phyloP scores from a whole-genome alignment of 1,140 invertebrate genomes.

The Megalopta genalis region DNA sequence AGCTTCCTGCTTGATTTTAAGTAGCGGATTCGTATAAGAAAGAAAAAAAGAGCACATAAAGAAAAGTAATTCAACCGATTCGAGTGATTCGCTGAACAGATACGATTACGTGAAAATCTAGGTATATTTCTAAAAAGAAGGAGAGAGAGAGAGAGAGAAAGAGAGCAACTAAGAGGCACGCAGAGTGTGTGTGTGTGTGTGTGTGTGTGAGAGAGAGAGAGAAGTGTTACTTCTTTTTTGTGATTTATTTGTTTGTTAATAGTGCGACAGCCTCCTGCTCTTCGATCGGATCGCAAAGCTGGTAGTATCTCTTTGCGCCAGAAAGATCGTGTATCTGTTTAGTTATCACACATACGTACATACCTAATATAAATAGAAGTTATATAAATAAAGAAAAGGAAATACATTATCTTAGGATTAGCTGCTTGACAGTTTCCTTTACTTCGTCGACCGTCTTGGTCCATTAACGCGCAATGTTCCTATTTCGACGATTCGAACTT shows the following conservation, averaged over 20 bases:
- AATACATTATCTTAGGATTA: conserved; percentile 80
- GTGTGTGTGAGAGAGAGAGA: background rate
- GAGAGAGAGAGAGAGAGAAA: background rate
- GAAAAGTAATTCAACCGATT: background rate
- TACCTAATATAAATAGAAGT: conserved; percentile 79
- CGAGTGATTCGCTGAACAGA: conserved; percentile 44
- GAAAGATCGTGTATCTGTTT: conserved; percentile 77
- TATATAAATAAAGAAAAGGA: conserved; percentile 72
- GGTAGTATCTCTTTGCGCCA: conserved; percentile 63
- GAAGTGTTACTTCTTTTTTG: background rate
- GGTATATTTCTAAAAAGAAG: background rate
- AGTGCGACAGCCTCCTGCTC: conserved; percentile 73
- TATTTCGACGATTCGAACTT: too few species aligned
- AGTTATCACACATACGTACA: conserved; percentile 77
- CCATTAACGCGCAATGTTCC: too few species aligned
- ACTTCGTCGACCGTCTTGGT: conserved; percentile 63
- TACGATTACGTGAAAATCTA: conserved; percentile 12
- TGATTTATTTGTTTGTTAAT: conserved; percentile 10
- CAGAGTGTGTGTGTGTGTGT: too few species aligned
- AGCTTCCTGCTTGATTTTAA: conserved; percentile 4
- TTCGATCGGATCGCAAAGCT: conserved; percentile 70
- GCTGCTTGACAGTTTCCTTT: conserved; percentile 79
- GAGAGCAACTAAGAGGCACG: too few species aligned
- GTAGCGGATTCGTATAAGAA: background rate
- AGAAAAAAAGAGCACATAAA: background rate